Evolutionary conservation across 2,797 vertebrate species (phyloP).

Genomic region (Enoplosus armatus): DNA sequence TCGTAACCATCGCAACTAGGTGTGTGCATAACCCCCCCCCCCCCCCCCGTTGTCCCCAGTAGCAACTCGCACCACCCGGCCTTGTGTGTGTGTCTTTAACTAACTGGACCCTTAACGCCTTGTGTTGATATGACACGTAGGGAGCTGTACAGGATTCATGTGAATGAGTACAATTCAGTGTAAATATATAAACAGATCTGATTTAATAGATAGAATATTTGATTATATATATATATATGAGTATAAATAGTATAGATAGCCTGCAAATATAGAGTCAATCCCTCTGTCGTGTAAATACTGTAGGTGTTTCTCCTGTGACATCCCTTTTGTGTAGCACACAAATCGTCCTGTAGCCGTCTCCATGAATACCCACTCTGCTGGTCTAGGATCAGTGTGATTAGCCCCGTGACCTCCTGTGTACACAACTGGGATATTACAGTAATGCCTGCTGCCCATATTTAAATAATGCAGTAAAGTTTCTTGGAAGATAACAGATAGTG

Average conservation of each 20-base stretch:
- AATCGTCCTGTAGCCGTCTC: conserved; percentile 26
- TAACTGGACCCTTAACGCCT: conserved; percentile 53
- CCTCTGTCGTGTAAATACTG: conserved; percentile 72
- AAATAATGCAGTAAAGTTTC: conserved; percentile 17
- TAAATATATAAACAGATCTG: conserved; percentile 67
- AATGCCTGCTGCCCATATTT: conserved; percentile 33
- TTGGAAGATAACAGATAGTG: not conserved
- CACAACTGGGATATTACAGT: conserved; percentile 42
- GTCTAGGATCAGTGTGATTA: conserved; percentile 43
- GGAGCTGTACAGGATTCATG: conserved; percentile 59
- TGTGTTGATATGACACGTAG: conserved; percentile 34
- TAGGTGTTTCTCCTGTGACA: conserved; percentile 45
- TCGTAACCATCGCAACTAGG: conserved; percentile 56
- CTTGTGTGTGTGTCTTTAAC: conserved; percentile 58
- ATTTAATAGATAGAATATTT: conserved; percentile 66
- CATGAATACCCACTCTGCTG: conserved; percentile 29
- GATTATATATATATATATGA: conserved; percentile 64
- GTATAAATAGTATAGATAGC: conserved; percentile 76
- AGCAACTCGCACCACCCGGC: conserved; percentile 43
- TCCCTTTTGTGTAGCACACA: conserved; percentile 42
- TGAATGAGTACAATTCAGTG: conserved; percentile 49
- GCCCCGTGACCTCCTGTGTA: conserved; percentile 15
- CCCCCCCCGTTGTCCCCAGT: conserved; percentile 17
- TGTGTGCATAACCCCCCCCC: conserved; percentile 6
- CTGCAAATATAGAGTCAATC: conserved; percentile 51